These are phyloP conservation scores for Nerophis ophidion DNA, from an alignment of 2,113 vertebrate genomes.

Conservation along the genomic window DNA sequence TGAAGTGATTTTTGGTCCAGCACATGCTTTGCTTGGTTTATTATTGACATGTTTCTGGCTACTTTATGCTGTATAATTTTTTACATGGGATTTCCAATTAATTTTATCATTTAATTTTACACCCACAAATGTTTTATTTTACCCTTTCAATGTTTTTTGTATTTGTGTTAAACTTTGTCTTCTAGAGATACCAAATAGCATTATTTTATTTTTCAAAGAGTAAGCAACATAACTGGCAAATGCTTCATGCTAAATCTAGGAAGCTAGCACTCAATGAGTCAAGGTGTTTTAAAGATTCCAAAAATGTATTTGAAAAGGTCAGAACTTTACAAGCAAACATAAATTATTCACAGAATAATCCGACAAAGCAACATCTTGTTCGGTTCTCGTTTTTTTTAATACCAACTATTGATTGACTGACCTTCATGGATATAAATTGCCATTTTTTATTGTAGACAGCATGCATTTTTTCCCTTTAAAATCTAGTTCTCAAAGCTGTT, in stretches of 20 bases:
- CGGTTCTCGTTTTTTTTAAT: constrained; percentile 68
- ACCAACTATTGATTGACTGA: constrained; percentile 67
- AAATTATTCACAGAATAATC: constrained; percentile 64
- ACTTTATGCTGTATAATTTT: too few relatives aligned
- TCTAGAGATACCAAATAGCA: too few relatives aligned
- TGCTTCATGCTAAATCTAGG: constrained; percentile 12
- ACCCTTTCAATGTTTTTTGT: too few relatives aligned
- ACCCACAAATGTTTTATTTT: too few relatives aligned
- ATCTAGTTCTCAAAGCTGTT: constrained; percentile 63
- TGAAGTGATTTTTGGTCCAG: too few relatives aligned
- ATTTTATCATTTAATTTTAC: too few relatives aligned
- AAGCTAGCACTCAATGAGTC: not conserved
- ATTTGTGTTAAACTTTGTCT: too few relatives aligned
- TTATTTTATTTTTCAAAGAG: not conserved
- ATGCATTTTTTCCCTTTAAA: constrained; percentile 69
- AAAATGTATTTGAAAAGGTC: constrained; percentile 54
- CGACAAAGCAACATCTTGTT: constrained; percentile 66
- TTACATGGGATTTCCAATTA: too few relatives aligned
- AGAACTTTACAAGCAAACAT: constrained; percentile 34
- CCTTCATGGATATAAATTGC: constrained; percentile 73
- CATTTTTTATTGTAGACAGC: constrained; percentile 50
- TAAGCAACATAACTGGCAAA: not conserved
- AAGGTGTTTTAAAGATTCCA: constrained; percentile 21
- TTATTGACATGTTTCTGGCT: too few relatives aligned
- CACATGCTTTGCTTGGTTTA: too few relatives aligned